A percentile compares a stretch with the other conserved stretches of the same genome.
These are phyloP conservation scores for Terebella lapidaria DNA, from an alignment of 2,888 invertebrate genomes.

Conservation along the genomic window DNA sequence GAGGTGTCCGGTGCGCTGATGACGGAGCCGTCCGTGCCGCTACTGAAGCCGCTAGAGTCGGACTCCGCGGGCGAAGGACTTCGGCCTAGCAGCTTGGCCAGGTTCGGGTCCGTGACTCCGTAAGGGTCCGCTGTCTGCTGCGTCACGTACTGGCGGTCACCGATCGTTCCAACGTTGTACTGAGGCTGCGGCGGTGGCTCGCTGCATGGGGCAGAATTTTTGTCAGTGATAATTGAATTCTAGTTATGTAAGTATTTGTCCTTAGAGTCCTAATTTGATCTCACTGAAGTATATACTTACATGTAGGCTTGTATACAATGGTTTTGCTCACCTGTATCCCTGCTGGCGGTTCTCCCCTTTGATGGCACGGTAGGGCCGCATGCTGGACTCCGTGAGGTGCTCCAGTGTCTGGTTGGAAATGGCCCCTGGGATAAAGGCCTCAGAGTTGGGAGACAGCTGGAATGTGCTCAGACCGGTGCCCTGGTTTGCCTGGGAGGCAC, in stretches of 20 bases:
- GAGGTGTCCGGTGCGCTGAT: neutral
- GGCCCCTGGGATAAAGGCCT: slow-evolving; percentile 24
- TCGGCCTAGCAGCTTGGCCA: slow-evolving; percentile 4
- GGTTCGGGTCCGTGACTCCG: neutral
- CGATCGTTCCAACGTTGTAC: slow-evolving; percentile 11
- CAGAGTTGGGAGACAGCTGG: slow-evolving; percentile 5
- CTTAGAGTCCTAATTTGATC: no score
- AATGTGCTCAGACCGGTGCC: neutral
- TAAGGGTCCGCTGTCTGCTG: neutral
- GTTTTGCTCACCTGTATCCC: no score
- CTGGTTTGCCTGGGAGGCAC: neutral
- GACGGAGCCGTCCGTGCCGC: slow-evolving; percentile 27
- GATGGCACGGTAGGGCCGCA: slow-evolving; percentile 20
- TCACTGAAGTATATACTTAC: no score
- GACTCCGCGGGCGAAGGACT: slow-evolving; percentile 23
- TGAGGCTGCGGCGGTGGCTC: neutral
- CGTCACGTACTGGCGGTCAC: neutral
- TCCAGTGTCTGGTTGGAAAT: slow-evolving; percentile 28
- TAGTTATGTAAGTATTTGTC: no score
- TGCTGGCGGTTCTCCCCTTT: slow-evolving; percentile 8
- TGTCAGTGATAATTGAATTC: neutral
- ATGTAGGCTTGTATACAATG: no score
- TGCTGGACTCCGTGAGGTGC: slow-evolving; percentile 23
- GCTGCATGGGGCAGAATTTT: neutral
- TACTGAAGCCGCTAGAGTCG: slow-evolving; percentile 58